Evolutionary conservation across 2,113 vertebrate species (phyloP).

Genomic region (Ctenomys sociabilis): DNA sequence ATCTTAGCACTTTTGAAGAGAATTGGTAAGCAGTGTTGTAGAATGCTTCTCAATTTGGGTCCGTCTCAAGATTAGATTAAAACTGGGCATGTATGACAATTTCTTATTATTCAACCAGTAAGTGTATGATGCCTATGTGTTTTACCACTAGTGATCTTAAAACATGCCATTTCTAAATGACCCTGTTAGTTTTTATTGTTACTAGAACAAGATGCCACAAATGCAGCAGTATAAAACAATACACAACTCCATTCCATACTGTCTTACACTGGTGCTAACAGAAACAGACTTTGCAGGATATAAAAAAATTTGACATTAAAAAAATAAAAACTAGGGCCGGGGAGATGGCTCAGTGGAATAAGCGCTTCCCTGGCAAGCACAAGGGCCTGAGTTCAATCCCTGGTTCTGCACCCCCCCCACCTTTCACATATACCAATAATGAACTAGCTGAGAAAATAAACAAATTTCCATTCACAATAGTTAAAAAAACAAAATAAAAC

Average conservation of each 20-base stretch:
- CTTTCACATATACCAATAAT: background rate
- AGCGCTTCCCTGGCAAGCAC: no score
- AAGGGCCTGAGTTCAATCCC: no score
- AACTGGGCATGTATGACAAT: background rate
- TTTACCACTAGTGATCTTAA: background rate
- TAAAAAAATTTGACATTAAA: background rate
- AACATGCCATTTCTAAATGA: background rate
- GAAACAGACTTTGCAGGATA: background rate
- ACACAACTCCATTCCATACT: background rate
- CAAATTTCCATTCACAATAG: background rate
- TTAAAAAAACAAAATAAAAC: background rate
- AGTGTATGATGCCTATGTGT: background rate
- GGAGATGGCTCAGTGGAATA: no score
- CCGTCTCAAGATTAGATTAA: background rate
- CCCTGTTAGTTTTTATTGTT: background rate
- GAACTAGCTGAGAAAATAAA: background rate
- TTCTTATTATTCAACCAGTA: background rate
- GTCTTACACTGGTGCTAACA: background rate
- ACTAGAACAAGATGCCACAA: background rate
- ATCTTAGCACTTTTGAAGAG: background rate
- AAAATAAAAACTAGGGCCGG: no score
- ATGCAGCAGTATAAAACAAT: background rate
- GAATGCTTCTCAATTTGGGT: background rate
- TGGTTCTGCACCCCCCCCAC: no score
- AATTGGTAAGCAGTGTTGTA: background rate